Evolutionary conservation across 2,888 invertebrate genomes (phyloP).

Genomic region (Serrognathus titanus): DNA sequence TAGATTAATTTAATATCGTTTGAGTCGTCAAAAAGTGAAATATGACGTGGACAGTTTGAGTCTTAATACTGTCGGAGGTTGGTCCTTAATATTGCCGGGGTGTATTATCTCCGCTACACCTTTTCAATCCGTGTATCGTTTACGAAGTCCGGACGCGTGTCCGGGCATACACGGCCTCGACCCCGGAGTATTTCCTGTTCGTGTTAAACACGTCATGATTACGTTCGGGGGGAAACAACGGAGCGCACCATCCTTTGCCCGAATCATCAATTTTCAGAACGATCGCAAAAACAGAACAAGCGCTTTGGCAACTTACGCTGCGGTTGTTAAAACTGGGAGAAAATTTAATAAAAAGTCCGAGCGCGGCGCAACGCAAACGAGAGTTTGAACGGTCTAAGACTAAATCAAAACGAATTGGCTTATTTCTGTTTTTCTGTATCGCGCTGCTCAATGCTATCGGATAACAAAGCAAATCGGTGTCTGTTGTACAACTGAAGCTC

Average conservation of each 20-base stretch:
- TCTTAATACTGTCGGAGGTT: conserved; percentile 8
- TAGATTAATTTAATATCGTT: no score
- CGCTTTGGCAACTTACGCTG: conserved; percentile 25
- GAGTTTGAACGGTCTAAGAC: no score
- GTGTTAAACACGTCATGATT: conserved; percentile 37
- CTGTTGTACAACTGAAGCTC: background rate
- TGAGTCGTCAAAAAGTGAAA: no score
- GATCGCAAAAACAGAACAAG: conserved; percentile 28
- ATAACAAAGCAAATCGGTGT: no score
- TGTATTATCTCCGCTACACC: conserved; percentile 31
- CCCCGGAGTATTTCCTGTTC: conserved; percentile 31
- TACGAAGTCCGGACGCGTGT: conserved; percentile 40
- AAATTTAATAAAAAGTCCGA: conserved; percentile 26
- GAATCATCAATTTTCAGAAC: conserved; percentile 33
- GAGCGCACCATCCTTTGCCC: conserved; percentile 21
- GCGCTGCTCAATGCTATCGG: no score
- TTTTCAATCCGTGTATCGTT: conserved; percentile 41
- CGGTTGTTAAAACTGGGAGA: conserved; percentile 25
- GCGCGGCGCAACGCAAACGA: background rate
- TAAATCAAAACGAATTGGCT: no score
- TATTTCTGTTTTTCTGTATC: no score
- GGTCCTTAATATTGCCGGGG: conserved; percentile 9
- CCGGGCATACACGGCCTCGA: conserved; percentile 15
- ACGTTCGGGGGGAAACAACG: conserved; percentile 29
- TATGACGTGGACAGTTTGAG: no score